Evolutionary conservation across 1,140 invertebrate genomes (phyloP), one percentile per base, ranked within the genome.

Genomic region (Drosophila guanche): DNA sequence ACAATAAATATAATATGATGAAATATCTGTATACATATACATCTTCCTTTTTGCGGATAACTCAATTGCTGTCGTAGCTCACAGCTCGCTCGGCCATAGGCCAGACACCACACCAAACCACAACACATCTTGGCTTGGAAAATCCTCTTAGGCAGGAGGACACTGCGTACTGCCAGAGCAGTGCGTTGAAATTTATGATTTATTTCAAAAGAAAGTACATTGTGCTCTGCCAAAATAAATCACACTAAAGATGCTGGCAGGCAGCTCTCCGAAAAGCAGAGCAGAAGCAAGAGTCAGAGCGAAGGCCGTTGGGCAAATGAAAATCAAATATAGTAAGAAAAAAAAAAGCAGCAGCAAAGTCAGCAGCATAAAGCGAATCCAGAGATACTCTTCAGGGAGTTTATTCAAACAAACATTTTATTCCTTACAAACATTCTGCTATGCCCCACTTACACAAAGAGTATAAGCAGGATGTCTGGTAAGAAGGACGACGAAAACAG

Each of bases 151-250:
- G 16, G 16, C 0, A 20, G 51, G 51, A 41, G 22, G 22, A 25
- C 25, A 85, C 58, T 67, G 65, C 58, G 70, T 62, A 46, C 52
- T 68, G 68, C 60, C 55, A 57, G 68, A 59, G 61, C 68, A 65
- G 61, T 86, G 75, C 75, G 83, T 88, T 79, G 83, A 88, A 88
- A 88, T 88, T 83, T 88, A 88, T 88, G 83, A 88, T 88, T 88
- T 88, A 88, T 88, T 88, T 88, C 83, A 83, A 79, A 83, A 61
- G 75, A 88, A 88, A 88, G 83, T 88, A 88, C 83, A 88, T 83
- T 83, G 79, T 83, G 75, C 70, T 74, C 59, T 83, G 66, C 78
- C 83, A 57, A 88, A 88, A 88, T 88, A 88, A 88, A 88, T 88
- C 83, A 88, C 81, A 88, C 77, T 77, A 77, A 86, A 86, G 74